Percentiles rank a stretch among this genome's conserved stretches.
phyloP scores from a whole-genome alignment of 2,888 invertebrate species.

The Cosmopolites sordidus region DNA sequence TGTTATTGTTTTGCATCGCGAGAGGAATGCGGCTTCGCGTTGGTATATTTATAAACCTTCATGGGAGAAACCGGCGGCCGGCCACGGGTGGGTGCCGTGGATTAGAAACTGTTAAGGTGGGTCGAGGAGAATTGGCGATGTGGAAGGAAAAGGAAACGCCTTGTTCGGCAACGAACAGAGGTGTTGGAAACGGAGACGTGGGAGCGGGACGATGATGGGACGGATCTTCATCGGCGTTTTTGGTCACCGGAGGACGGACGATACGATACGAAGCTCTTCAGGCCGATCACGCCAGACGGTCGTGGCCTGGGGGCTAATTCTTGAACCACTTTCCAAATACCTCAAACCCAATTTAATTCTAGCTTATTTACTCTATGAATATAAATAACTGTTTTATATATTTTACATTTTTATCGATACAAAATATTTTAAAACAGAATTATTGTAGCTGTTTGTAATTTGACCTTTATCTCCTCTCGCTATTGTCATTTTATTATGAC shows the following conservation, averaged over 20 bases:
- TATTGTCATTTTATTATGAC: too few species aligned
- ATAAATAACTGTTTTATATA: too few species aligned
- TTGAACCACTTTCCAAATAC: too few species aligned
- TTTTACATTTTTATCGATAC: too few species aligned
- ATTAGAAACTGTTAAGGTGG: constrained; percentile 21
- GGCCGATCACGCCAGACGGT: too few species aligned
- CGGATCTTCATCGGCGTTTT: neutral
- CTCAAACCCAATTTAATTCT: too few species aligned
- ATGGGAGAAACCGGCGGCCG: neutral
- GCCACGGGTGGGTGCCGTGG: constrained; percentile 12
- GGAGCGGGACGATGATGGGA: neutral
- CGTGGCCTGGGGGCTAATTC: too few species aligned
- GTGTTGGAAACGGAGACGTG: neutral
- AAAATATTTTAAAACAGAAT: too few species aligned
- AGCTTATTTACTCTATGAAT: too few species aligned
- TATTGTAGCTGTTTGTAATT: too few species aligned
- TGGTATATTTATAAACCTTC: neutral
- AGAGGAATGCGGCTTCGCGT: constrained; percentile 13
- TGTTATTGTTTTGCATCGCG: constrained; percentile 18
- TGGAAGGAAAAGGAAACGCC: constrained; percentile 17
- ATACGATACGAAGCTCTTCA: neutral
- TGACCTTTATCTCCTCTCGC: too few species aligned
- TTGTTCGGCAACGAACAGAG: constrained; percentile 9
- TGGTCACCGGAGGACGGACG: neutral
- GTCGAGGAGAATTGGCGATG: constrained; percentile 15